Base-by-base conservation (phyloP, 1,140 invertebrate genomes). In the Harpegnathos saltator region DNA sequence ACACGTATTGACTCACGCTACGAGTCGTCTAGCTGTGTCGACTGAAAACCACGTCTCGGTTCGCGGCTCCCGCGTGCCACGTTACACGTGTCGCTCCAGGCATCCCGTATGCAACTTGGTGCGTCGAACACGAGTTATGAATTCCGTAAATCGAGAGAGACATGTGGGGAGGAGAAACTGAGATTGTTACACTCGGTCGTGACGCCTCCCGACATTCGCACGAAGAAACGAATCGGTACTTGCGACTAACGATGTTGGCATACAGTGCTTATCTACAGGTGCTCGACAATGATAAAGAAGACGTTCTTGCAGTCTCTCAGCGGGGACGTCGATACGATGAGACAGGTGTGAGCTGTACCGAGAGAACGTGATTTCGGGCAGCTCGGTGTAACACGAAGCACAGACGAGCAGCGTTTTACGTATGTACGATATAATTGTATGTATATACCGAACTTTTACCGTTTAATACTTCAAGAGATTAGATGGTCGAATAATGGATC, bases 1-100 rank as follows among this genome's bases (percentile, higher is more conserved):
- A 93, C 65, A 92, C 89, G 7, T 91, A 93, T 88, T 93, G 90
- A 93, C 66, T 85, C 71, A 56, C 14, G 29, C 69, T 62, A 77
- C 50, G 69, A 71, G 61, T 74, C 52, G 24, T 63, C 48, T 82
- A 82, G 52, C 17, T 59, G 54, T 83, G 75, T 84, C 63, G 48
- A 82, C 44, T 52, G 50, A 54, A n/a, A 29, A n/a, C 19, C 15
- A 59, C 44, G 59, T 63, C n/a, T n/a, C 29, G 54, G 19, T 19
- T 66, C 50, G 44, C 14, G 56, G 78, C 61, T 69, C 33, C 54
- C n/a, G 54, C 54, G 54, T 80, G 17, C 33, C 15, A 14, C 17
- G 33, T 58, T 58, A 19, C 26, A 71, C 24, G 26, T n/a, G 29
- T 58, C 22, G 52, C 44, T 26, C n/a, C 17, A 63, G 69, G 52